Evolutionary conservation across 2,113 vertebrate species (phyloP), one percentile per base, ranked within the genome.

Genomic region (Tychaedon coryphoeus): DNA sequence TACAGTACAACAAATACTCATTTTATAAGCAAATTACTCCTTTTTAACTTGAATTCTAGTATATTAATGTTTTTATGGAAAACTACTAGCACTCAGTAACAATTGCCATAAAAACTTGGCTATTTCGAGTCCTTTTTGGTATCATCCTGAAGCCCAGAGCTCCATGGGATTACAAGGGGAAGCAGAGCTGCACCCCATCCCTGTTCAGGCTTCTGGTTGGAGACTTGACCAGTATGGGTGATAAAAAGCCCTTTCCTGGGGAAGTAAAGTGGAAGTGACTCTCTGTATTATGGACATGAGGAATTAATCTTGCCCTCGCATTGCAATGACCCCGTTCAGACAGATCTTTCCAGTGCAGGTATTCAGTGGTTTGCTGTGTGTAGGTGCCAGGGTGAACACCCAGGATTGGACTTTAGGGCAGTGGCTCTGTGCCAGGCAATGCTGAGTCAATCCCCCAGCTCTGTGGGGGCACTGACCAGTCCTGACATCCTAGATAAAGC

Each of bases 21-120:
- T 93, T 95, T 95, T 96, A 94, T 90, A 80, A 92, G 81, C n/a
- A 86, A 86, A 90, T 94, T 85, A 18, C 42, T 85, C 47, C 17
- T 17, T 94, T 88, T 42, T 3, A 10, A 80, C 81, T 90, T 86
- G 74, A 92, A 73, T 92, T 88, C 62, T 76, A 90, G 74, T 93
- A 60, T 85, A 93, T 94, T 86, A 91, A 86, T 50, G 2, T 34
- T 88, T 93, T 94, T 90, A 88, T 90, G 77, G 90, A 73, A 92
- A 90, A 90, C 11, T 88, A 66, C 42, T 76, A 90, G 34, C 64
- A 80, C 54, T 90, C 81, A 45, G 81, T 86, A 96, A 92, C 71
- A 90, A 33, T 51, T 74, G 16, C 64, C 83, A 42, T 92, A 95
- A 95, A 93, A 95, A 23, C 31, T 3, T 36, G 43, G 62, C 31